phyloP scores from a whole-genome alignment of 2,797 vertebrate genomes.

The Mus spretus region DNA sequence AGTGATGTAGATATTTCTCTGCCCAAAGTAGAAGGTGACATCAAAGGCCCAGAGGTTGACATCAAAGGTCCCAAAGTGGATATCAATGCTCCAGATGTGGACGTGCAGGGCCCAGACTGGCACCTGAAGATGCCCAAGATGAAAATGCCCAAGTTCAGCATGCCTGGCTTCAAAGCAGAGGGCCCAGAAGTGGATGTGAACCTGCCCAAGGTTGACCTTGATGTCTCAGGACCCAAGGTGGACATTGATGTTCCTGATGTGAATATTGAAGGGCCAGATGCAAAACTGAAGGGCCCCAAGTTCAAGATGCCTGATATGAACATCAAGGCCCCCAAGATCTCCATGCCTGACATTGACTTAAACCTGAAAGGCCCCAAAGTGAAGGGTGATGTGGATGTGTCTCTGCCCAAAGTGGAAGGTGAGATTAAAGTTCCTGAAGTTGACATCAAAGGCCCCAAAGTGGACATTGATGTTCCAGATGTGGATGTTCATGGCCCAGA shows the following conservation, averaged over 20 bases:
- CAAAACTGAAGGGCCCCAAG: slow-evolving; percentile 75
- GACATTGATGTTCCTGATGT: slow-evolving; percentile 38
- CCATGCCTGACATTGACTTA: slow-evolving; percentile 69
- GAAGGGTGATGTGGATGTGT: slow-evolving; percentile 49
- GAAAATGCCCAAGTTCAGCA: no score
- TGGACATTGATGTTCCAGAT: neutral
- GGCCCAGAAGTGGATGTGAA: no score
- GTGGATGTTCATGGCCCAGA: neutral
- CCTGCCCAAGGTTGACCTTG: no score
- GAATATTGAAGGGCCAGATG: slow-evolving; percentile 74
- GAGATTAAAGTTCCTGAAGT: slow-evolving; percentile 63
- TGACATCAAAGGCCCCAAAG: slow-evolving; percentile 83
- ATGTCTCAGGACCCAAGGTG: no score
- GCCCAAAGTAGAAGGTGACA: no score
- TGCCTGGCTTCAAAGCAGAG: no score
- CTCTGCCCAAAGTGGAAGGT: slow-evolving; percentile 69
- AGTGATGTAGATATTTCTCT: no score
- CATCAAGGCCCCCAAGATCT: slow-evolving; percentile 79
- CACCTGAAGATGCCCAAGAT: no score
- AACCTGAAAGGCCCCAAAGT: slow-evolving; percentile 57
- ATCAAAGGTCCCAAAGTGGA: no score
- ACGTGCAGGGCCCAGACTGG: no score
- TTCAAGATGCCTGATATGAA: slow-evolving; percentile 83
- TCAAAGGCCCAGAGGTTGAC: no score
- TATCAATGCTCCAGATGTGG: no score